Base-by-base conservation (phyloP, 2,113 vertebrate species). In the Pollachius pollachius region DNA sequence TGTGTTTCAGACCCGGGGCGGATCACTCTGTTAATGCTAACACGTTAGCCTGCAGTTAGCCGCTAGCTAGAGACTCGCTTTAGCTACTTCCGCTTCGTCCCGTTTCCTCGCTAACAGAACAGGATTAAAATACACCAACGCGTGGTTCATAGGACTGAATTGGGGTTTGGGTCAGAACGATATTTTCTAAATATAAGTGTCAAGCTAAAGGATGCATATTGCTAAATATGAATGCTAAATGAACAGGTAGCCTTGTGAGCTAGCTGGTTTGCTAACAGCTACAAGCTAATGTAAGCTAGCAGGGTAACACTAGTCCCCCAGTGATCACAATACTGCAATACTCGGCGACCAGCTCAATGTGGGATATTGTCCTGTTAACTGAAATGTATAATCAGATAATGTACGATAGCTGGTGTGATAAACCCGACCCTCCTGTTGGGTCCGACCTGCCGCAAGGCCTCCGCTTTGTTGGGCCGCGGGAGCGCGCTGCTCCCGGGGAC, bases 51-150 rank as follows among this genome's bases (percentile, higher is more conserved):
- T 37, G 76, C 78, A 78, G 78, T 52, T 70, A 69, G 41, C 64
- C 21, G 81, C 75, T 75, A 79, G 41, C 41, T 48, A 13, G 5
- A 48, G 4, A 34, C 30, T 34, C 6, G 30, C 30, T 34, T 34
- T 34, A 34, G 66, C 80, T 81, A 92, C 91, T 92, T 92, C 89
- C 90, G 89, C 84, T 87, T 81, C 30, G 56, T 77, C 54, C 41
- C 56, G 52, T 61, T 59, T 66, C n/a, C 66, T 19, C 62, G 21
- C 65, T 67, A 69, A 59, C 68, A 41, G 77, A 71, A 72, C 73
- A 67, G 67, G 57, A 75, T 84, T 83, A 80, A 80, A 88, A 34
- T 7, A 34, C 30, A 34, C 30, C 3, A 34, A 34, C 30, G 30
- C 30, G 30, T 34, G 4, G 4, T 48, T 11, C 41, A 13, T 48